Conservation (phyloP, 2,888 invertebrate species). For the Bugula neritina region DNA sequence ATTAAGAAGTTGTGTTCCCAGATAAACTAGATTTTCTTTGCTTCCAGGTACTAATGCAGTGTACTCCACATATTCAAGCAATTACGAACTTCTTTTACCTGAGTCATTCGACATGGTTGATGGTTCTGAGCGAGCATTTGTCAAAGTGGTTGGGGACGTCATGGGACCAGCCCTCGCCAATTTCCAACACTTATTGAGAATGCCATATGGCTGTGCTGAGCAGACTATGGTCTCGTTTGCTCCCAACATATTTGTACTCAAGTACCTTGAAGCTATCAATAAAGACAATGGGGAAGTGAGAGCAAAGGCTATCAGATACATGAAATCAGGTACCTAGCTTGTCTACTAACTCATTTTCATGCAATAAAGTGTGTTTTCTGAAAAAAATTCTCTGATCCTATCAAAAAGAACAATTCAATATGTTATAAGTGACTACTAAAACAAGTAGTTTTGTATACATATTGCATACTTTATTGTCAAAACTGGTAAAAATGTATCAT, state of each 20-base stretch:
- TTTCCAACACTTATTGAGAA: constrained; percentile 62
- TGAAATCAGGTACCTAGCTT: constrained; percentile 57
- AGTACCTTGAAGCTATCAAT: constrained; percentile 60
- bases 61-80: not conserved
- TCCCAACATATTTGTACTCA: constrained; percentile 66
- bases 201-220: constrained; percentile 75
- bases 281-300: constrained; percentile 59
- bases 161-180: constrained; percentile 52
- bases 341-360: too few species aligned
- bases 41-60: too few species aligned
- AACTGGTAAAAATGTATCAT: too few species aligned
- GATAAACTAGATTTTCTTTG: too few species aligned
- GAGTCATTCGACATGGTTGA: constrained; percentile 56
- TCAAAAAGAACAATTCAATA: too few species aligned
- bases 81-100: constrained; percentile 54
- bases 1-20: too few species aligned
- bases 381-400: not conserved
- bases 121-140: constrained; percentile 62
- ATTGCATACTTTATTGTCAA: too few species aligned
- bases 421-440: too few species aligned
- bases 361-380: too few species aligned
- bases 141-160: constrained; percentile 57
- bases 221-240: constrained; percentile 74
- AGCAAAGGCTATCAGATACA: constrained; percentile 57
- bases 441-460: too few species aligned